These are phyloP conservation scores for Bombyx huttoni DNA, from an alignment of 2,888 invertebrate genomes.

Conservation along the genomic window DNA sequence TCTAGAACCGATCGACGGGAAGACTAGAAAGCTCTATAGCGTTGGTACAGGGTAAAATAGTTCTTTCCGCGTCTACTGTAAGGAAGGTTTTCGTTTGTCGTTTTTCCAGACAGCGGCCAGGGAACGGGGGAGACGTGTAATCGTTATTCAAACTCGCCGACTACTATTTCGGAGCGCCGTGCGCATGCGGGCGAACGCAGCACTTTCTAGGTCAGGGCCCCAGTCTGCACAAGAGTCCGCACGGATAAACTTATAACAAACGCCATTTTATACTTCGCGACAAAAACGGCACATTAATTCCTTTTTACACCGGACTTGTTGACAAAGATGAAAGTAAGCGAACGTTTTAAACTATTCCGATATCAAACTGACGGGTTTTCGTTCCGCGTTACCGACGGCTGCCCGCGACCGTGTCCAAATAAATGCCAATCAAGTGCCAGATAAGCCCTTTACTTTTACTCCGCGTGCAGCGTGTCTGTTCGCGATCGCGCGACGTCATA, in stretches of 20 bases:
- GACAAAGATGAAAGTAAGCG: constrained; percentile 15
- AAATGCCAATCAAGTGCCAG: constrained; percentile 27
- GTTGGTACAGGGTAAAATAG: constrained; percentile 11
- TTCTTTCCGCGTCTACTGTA: constrained; percentile 16
- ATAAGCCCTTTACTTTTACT: constrained; percentile 26
- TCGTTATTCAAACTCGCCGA: constrained; percentile 61
- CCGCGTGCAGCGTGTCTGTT: constrained; percentile 23
- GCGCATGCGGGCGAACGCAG: constrained; percentile 55
- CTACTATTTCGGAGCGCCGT: constrained; percentile 38
- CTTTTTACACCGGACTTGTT: not conserved
- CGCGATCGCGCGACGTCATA: constrained; percentile 14
- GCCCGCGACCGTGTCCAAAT: constrained; percentile 30
- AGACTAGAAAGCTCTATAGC: not conserved
- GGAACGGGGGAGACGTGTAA: constrained; percentile 47
- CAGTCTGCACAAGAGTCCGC: constrained; percentile 53
- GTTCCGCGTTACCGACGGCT: constrained; percentile 22
- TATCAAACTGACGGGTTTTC: constrained; percentile 12
- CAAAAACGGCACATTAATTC: not conserved
- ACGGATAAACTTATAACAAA: constrained; percentile 44
- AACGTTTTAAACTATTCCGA: constrained; percentile 11
- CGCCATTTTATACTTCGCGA: constrained; percentile 25
- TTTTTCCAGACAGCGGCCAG: constrained; percentile 42
- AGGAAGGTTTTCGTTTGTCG: constrained; percentile 28
- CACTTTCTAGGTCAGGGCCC: constrained; percentile 61
- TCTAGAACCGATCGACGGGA: not conserved